Evolutionary conservation across 2,888 invertebrate genomes (phyloP).

Genomic region (Salticus scenicus): DNA sequence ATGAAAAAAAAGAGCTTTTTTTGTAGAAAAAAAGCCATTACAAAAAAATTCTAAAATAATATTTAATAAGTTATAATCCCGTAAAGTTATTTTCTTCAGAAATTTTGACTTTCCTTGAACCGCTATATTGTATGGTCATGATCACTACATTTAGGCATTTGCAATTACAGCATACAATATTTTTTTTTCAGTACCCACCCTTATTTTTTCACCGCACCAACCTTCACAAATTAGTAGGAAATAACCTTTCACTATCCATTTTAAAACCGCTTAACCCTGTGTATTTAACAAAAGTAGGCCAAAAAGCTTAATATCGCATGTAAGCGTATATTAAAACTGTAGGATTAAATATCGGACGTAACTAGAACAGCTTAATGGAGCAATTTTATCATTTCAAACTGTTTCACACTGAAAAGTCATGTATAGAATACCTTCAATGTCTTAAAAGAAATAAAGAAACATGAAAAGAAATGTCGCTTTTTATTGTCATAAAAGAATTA

Average conservation of each 20-base stretch:
- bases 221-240: slow-evolving; percentile 1
- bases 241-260: slow-evolving; percentile 6
- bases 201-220: not conserved
- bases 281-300: slow-evolving; percentile 1
- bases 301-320: not conserved
- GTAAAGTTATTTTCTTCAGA: not conserved
- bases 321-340: not conserved
- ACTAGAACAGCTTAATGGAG: not conserved
- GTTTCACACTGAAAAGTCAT: too few relatives aligned
- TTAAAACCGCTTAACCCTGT: not conserved
- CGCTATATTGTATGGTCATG: not conserved
- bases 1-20: too few relatives aligned
- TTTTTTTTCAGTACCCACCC: slow-evolving; percentile 1
- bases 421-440: too few relatives aligned
- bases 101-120: not conserved
- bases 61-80: too few relatives aligned
- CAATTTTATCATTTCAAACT: not conserved
- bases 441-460: too few relatives aligned
- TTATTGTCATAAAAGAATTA: too few relatives aligned
- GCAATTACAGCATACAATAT: not conserved
- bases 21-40: too few relatives aligned
- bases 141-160: not conserved
- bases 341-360: not conserved
- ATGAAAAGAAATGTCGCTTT: too few relatives aligned
- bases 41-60: too few relatives aligned